Conservation (phyloP, 1,140 invertebrate genomes). For the Cataglyphis hispanica region DNA sequence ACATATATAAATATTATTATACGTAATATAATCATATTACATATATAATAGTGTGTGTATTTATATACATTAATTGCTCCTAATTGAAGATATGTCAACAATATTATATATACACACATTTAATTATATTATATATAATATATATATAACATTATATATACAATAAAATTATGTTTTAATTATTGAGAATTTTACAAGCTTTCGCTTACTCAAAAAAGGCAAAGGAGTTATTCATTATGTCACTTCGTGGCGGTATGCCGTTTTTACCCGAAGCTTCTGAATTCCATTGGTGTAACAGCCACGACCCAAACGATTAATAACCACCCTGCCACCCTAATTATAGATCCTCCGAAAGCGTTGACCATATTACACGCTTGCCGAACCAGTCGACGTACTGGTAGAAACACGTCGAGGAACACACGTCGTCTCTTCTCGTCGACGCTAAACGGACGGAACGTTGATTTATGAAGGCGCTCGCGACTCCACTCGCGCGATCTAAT, state of each 20-base stretch:
- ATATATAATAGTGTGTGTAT: too few relatives aligned
- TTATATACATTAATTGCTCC: too few relatives aligned
- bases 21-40: too few relatives aligned
- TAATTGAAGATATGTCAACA: too few relatives aligned
- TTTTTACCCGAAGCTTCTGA: neutral
- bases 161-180: neutral
- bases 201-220: neutral
- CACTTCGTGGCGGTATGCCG: neutral
- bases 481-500: conserved; percentile 61
- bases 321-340: conserved; percentile 35
- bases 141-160: too few relatives aligned
- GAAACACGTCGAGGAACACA: conserved; percentile 23
- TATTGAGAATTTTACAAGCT: neutral
- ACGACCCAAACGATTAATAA: conserved; percentile 46
- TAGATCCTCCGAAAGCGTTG: conserved; percentile 26
- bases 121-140: too few relatives aligned
- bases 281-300: neutral
- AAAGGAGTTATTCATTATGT: neutral
- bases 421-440: conserved; percentile 35
- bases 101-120: neutral
- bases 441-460: conserved; percentile 77
- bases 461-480: conserved; percentile 75
- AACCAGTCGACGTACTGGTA: conserved; percentile 35
- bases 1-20: neutral
- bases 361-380: conserved; percentile 34